Conservation (phyloP, 2,113 vertebrate genomes). For the Nipponia nippon region DNA sequence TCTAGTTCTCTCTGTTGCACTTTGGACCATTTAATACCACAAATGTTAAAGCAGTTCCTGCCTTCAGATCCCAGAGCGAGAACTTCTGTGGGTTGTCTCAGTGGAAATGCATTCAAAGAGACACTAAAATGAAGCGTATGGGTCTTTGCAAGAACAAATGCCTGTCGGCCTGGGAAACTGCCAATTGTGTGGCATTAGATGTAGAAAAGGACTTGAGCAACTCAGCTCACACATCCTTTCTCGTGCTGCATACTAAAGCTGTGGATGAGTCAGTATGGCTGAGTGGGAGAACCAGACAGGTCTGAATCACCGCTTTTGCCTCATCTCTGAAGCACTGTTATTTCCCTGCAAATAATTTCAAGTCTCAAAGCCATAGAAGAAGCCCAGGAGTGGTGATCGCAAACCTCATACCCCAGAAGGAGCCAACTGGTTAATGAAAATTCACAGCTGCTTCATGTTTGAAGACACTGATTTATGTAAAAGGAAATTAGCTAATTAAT, state of each 20-base stretch:
- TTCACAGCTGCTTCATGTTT: neutral
- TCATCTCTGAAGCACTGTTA: neutral
- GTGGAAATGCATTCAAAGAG: neutral
- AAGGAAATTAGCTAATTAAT: conserved; percentile 55
- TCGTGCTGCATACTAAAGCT: neutral
- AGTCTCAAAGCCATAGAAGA: neutral
- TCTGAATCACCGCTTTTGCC: conserved; percentile 55
- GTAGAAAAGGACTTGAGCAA: neutral
- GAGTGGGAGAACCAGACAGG: conserved; percentile 58
- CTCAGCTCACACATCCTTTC: conserved; percentile 3
- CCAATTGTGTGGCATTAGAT: neutral
- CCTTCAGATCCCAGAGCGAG: neutral
- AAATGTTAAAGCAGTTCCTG: neutral
- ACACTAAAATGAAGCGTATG: neutral
- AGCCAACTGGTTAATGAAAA: conserved; percentile 13
- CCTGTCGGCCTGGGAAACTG: neutral
- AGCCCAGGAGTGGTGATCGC: neutral
- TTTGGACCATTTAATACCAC: neutral
- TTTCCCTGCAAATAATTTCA: conserved; percentile 17
- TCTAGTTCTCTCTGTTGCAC: neutral
- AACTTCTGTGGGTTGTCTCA: neutral
- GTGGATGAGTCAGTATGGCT: conserved; percentile 28
- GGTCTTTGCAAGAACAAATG: neutral
- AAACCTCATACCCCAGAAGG: neutral
- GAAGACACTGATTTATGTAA: neutral